phyloP scores from a whole-genome alignment of 2,888 invertebrate genomes.

The Gryllus longicercus region DNA sequence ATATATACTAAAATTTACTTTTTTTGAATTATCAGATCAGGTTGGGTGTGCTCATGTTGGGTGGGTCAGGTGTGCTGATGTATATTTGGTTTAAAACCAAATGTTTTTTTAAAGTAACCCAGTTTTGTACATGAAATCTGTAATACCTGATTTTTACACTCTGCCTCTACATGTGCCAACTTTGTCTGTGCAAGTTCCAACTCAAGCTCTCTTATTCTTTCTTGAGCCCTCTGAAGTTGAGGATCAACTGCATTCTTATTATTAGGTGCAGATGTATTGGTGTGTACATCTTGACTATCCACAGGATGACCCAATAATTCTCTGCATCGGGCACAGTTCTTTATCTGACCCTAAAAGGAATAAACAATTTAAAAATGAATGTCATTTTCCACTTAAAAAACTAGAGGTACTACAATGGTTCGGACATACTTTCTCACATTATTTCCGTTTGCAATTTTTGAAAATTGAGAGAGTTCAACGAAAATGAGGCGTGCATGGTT shows the following conservation, averaged over 20 bases:
- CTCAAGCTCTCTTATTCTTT: slow-evolving; percentile 83
- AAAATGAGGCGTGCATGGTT: too few relatives aligned
- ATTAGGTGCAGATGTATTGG: background rate
- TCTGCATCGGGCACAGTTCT: slow-evolving; percentile 36
- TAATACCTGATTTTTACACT: slow-evolving; percentile 85
- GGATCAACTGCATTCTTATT: slow-evolving; percentile 27
- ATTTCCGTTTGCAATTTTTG: too few relatives aligned
- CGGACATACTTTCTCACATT: too few relatives aligned
- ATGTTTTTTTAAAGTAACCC: too few relatives aligned
- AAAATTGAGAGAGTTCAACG: too few relatives aligned
- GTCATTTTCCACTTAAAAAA: too few relatives aligned
- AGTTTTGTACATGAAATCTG: background rate
- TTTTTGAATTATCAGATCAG: too few relatives aligned
- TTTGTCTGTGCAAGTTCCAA: slow-evolving; percentile 95
- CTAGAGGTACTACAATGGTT: too few relatives aligned
- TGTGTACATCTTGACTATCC: background rate
- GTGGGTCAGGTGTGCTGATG: too few relatives aligned
- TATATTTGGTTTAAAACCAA: too few relatives aligned
- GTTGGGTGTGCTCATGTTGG: too few relatives aligned
- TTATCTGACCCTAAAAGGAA: slow-evolving; percentile 35
- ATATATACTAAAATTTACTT: background rate
- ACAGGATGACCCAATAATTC: slow-evolving; percentile 24
- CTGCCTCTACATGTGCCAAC: slow-evolving; percentile 92
- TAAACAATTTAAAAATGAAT: too few relatives aligned
- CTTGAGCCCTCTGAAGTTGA: slow-evolving; percentile 51